Evolutionary conservation across 2,113 vertebrate species (phyloP).

Genomic region (Rhagologus leucostigma): DNA sequence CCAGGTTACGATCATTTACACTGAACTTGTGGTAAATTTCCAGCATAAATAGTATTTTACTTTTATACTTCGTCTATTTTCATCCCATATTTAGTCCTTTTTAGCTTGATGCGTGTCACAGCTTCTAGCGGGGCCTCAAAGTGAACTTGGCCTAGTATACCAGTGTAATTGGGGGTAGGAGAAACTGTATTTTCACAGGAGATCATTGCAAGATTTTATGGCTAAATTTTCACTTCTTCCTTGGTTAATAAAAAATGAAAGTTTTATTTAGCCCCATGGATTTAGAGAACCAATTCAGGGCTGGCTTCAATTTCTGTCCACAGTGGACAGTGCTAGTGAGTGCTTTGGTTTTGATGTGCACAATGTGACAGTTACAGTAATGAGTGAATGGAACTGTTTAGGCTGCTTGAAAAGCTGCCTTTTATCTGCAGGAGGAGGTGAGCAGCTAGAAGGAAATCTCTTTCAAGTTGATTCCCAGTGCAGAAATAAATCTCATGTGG

Average conservation of each 20-base stretch:
- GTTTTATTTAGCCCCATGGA: neutral
- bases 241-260: neutral
- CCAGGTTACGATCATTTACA: neutral
- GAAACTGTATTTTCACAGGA: neutral
- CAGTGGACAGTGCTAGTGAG: neutral
- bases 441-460: slow-evolving; percentile 5
- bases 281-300: neutral
- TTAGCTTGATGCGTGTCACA: neutral
- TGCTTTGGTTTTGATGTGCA: neutral
- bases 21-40: neutral
- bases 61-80: neutral
- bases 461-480: neutral
- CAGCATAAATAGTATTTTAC: neutral
- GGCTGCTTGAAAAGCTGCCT: slow-evolving; percentile 6
- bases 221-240: neutral
- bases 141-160: neutral
- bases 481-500: slow-evolving; percentile 36
- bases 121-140: neutral
- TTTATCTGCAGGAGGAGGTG: neutral
- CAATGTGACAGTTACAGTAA: neutral
- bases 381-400: slow-evolving; percentile 14
- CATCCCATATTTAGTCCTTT: neutral
- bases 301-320: neutral
- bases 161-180: neutral
- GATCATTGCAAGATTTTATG: neutral